Conservation (phyloP, 1,140 invertebrate species). For the Drepana arcuata region DNA sequence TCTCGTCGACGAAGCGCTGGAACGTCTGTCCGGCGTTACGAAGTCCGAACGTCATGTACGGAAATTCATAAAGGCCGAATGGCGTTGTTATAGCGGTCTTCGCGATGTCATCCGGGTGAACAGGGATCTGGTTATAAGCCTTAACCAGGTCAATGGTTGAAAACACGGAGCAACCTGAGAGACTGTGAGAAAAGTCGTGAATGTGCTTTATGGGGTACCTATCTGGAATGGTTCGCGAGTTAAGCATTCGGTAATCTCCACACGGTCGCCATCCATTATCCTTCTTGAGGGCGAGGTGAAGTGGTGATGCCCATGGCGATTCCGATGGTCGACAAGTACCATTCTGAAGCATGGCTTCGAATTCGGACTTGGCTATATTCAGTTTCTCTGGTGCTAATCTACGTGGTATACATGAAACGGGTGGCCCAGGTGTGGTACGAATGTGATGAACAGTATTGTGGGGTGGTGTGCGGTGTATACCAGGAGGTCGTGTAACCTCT, state of each 20-base stretch:
- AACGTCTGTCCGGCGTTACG: slow-evolving; percentile 14
- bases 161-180: slow-evolving; percentile 8
- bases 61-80: slow-evolving; percentile 31
- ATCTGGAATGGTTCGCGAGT: slow-evolving; percentile 39
- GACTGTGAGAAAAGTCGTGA: slow-evolving; percentile 24
- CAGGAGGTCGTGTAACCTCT: slow-evolving; percentile 21
- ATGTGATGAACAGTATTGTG: slow-evolving; percentile 27
- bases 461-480: slow-evolving; percentile 5
- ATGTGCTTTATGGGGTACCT: slow-evolving; percentile 45
- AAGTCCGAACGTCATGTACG: slow-evolving; percentile 31
- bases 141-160: slow-evolving; percentile 9
- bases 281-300: slow-evolving; percentile 55
- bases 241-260: slow-evolving; percentile 26
- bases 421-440: slow-evolving; percentile 36
- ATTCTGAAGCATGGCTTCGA: slow-evolving; percentile 7
- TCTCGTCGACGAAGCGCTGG: slow-evolving; percentile 59
- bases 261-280: slow-evolving; percentile 44
- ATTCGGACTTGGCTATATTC: slow-evolving; percentile 14
- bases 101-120: slow-evolving; percentile 30
- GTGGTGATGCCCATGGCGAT: slow-evolving; percentile 41
- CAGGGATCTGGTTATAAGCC: slow-evolving; percentile 37
- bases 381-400: slow-evolving; percentile 16
- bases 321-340: slow-evolving; percentile 25
- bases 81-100: slow-evolving; percentile 49
- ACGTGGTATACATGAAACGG: slow-evolving; percentile 23